phyloP scores from a whole-genome alignment of 2,113 vertebrate genomes.

The Tringa solitaria region DNA sequence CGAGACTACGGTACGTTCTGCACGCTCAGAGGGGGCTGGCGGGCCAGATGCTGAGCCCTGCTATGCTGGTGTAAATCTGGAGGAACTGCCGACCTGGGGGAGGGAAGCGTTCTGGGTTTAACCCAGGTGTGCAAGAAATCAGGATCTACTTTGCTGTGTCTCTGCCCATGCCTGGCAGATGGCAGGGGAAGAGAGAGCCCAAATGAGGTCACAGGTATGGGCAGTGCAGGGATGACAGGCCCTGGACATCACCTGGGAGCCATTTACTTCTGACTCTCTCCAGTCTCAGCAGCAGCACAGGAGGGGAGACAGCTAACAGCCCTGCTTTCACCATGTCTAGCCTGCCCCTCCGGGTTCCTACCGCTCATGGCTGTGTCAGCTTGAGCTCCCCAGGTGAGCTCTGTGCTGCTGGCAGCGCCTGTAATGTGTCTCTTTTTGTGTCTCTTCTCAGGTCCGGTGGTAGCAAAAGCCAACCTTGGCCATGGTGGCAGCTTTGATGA shows the following conservation, averaged over 20 bases:
- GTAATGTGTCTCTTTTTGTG: neutral
- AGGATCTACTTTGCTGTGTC: neutral
- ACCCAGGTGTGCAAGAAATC: neutral
- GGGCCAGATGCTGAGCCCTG: neutral
- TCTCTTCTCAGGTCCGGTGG: slow-evolving; percentile 58
- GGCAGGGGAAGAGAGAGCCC: neutral
- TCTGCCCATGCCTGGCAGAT: neutral
- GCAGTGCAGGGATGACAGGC: neutral
- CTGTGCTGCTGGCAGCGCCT: neutral
- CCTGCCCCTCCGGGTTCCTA: neutral
- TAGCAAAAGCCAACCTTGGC: slow-evolving; percentile 72
- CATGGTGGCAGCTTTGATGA: slow-evolving; percentile 73
- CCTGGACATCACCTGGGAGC: neutral
- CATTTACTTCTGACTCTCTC: neutral
- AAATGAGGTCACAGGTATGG: neutral
- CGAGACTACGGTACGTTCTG: slow-evolving; percentile 64
- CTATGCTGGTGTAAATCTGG: neutral
- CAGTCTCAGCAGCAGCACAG: neutral
- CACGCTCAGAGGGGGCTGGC: neutral
- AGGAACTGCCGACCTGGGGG: neutral
- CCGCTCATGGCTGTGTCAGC: neutral
- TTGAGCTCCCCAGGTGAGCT: neutral
- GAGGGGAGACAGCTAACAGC: neutral
- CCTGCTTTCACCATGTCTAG: neutral
- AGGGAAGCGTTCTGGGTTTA: neutral